Evolutionary conservation across 2,113 vertebrate genomes (phyloP), one percentile per base, ranked within the genome.

Genomic region (Chrysochloris asiatica): DNA sequence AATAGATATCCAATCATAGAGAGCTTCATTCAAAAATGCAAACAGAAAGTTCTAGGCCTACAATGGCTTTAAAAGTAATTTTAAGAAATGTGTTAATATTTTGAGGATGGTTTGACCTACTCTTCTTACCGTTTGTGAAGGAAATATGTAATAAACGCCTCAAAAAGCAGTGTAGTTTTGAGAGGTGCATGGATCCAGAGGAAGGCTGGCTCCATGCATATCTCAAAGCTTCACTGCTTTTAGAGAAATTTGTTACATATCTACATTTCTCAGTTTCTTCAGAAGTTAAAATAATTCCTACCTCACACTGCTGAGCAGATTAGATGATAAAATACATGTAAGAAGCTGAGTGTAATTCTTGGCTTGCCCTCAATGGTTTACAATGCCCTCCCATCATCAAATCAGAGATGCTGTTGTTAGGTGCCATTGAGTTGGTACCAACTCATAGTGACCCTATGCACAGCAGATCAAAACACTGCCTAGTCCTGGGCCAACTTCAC

Each of bases 271-370:
- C 67, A 38, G 10, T 88, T 75, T 94, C 86, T 80, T 89, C 21
- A 71, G 48, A 73, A 92, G 43, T 76, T 75, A 83, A 85, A 88
- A 82, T 50, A 71, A 85, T 83, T 85, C 47, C n/a, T 78, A 83
- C 4, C 26, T 10, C 48, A 43, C 4, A 52, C 4, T 72, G 1
- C 2, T 77, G 28, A 91, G 73, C 76, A 92, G 79, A 54, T 75
- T 45, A 80, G 9, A 50, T 28, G 38, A 84, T 22, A 92, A 93
- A 94, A 30, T 4, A 36, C 1, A 76, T 33, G 22, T 43, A 65
- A 85, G 33, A 75, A 41, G 17, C 4, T 79, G 36, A 59, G 21
- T 30, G 36, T 26, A 63, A 79, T 56, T 45, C 3, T 12, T 76
- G 30, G 36, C 22, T 54, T 56, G 26, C 13, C 13, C 36, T 89